Evolutionary conservation across 2,797 vertebrate genomes (phyloP).

Genomic region (Acanthurus tractus): DNA sequence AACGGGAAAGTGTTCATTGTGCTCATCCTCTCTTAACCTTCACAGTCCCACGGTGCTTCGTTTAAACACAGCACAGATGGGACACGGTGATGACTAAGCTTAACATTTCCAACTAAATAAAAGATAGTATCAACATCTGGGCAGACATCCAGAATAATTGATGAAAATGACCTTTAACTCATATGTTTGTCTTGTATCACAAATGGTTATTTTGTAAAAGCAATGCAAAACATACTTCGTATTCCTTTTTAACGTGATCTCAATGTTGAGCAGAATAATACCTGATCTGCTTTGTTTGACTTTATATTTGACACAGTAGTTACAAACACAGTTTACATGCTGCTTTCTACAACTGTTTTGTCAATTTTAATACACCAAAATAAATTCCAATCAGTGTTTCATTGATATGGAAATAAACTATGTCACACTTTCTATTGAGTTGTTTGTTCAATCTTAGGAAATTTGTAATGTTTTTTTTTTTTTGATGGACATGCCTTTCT

Average conservation of each 20-base stretch:
- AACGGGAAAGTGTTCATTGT: conserved; percentile 61
- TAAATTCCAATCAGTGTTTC: no score
- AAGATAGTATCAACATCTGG: conserved; percentile 81
- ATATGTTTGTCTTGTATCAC: conserved; percentile 45
- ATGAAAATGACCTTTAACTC: conserved; percentile 76
- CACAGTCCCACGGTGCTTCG: conserved; percentile 72
- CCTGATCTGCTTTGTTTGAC: background rate
- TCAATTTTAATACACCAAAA: no score
- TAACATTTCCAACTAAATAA: conserved; percentile 68
- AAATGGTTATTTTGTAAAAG: conserved; percentile 17
- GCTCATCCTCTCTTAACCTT: conserved; percentile 80
- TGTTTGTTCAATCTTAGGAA: no score
- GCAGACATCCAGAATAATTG: conserved; percentile 73
- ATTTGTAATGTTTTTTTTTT: no score
- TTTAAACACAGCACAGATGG: conserved; percentile 80
- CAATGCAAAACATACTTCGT: background rate
- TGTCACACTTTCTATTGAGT: no score
- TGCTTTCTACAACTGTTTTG: background rate
- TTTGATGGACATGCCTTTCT: background rate
- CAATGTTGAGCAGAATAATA: background rate
- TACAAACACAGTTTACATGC: background rate
- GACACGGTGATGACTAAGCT: conserved; percentile 83
- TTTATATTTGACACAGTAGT: background rate
- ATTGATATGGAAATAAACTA: no score
- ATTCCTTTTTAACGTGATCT: background rate